phyloP scores from a whole-genome alignment of 2,888 invertebrate genomes.

The Pollenia griseotomentosa region DNA sequence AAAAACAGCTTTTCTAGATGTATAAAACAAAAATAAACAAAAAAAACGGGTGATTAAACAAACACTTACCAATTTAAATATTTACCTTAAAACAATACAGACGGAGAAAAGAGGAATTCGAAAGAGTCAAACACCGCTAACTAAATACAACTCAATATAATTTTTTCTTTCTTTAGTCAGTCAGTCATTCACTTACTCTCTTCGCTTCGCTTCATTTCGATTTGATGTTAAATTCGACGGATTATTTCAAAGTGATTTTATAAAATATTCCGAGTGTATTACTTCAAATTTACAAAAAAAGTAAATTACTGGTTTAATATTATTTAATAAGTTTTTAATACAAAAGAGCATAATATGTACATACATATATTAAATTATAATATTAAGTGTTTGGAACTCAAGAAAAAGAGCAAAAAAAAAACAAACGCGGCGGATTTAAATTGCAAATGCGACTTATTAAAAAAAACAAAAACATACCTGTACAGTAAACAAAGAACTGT shows the following conservation, averaged over 20 bases:
- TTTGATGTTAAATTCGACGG: slow-evolving; percentile 1
- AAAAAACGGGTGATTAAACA: slow-evolving; percentile 21
- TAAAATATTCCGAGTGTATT: background rate
- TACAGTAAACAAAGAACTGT: background rate
- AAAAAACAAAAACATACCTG: slow-evolving; percentile 25
- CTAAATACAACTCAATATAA: slow-evolving; percentile 7
- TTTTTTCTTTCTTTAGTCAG: background rate
- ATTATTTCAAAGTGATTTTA: background rate
- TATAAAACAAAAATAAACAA: background rate
- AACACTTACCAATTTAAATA: background rate
- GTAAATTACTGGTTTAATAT: background rate
- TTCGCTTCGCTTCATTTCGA: background rate
- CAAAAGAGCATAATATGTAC: no score
- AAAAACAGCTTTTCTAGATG: slow-evolving; percentile 30
- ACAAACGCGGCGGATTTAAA: background rate
- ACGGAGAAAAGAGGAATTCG: background rate
- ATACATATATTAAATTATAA: no score
- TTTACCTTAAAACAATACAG: background rate
- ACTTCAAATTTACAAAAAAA: background rate
- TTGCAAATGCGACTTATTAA: no score
- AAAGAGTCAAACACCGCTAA: slow-evolving; percentile 10
- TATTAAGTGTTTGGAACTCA: background rate
- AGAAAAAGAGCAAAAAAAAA: background rate
- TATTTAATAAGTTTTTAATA: no score
- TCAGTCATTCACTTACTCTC: slow-evolving; percentile 2